Evolutionary conservation across 2,113 vertebrate genomes (phyloP).

Genomic region (Anarrhichthys ocellatus): DNA sequence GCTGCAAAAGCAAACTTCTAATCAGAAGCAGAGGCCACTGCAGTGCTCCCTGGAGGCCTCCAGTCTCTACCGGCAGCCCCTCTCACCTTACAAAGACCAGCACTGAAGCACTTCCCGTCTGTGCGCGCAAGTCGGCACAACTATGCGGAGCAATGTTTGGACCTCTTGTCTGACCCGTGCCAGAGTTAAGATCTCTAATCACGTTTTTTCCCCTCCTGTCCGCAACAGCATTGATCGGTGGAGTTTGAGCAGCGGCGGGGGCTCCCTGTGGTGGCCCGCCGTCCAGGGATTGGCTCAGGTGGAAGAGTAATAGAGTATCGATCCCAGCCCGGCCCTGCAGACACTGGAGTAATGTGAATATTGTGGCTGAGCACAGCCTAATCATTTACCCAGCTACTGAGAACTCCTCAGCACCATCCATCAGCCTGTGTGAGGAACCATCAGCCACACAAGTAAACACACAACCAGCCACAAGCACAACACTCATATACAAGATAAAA

Average conservation of each 20-base stretch:
- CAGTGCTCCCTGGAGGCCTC: slow-evolving; percentile 51
- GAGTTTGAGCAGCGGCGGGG: slow-evolving; percentile 41
- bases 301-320: slow-evolving; percentile 75
- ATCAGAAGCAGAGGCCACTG: slow-evolving; percentile 63
- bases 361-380: slow-evolving; percentile 61
- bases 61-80: slow-evolving; percentile 15
- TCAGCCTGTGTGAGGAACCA: slow-evolving; percentile 27
- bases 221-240: slow-evolving; percentile 54
- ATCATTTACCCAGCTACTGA: slow-evolving; percentile 66
- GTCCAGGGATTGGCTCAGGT: slow-evolving; percentile 48
- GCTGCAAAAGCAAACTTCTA: slow-evolving; percentile 67
- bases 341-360: slow-evolving; percentile 71
- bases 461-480: not conserved
- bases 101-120: slow-evolving; percentile 6
- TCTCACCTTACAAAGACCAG: slow-evolving; percentile 45
- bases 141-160: slow-evolving; percentile 14
- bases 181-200: slow-evolving; percentile 62
- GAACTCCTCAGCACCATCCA: slow-evolving; percentile 50
- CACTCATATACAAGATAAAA: not conserved
- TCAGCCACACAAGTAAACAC: slow-evolving; percentile 1
- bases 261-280: slow-evolving; percentile 56
- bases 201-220: slow-evolving; percentile 12
- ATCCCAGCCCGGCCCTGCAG: slow-evolving; percentile 55
- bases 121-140: not conserved
- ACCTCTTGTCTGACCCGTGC: slow-evolving; percentile 8